Evolutionary conservation across 1,140 invertebrate genomes (phyloP).

Genomic region (Drepana arcuata): DNA sequence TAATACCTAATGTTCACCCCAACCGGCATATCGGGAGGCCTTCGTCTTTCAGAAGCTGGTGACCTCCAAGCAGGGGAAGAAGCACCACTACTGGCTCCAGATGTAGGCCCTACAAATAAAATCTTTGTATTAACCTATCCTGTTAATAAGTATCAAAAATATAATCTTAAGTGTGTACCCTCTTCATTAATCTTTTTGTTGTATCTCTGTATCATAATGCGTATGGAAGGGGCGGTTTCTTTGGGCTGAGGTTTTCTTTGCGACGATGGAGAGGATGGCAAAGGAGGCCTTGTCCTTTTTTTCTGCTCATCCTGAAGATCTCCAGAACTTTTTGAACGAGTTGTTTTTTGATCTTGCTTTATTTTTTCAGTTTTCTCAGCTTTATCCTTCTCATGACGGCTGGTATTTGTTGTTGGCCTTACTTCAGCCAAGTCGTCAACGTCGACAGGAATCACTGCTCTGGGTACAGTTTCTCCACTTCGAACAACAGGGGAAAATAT

Average conservation of each 20-base stretch:
- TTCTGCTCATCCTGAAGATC: constrained; percentile 48
- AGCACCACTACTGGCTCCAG: constrained; percentile 71
- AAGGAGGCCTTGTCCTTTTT: constrained; percentile 58
- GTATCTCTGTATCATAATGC: constrained; percentile 78
- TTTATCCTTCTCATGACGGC: constrained; percentile 7
- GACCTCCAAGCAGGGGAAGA: constrained; percentile 76
- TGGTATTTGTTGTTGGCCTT: constrained; percentile 22
- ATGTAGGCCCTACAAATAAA: constrained; percentile 40
- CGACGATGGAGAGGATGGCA: constrained; percentile 73
- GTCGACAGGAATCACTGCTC: constrained; percentile 64
- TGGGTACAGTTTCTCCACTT: constrained; percentile 66
- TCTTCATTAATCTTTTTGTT: constrained; percentile 74
- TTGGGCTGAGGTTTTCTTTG: constrained; percentile 70
- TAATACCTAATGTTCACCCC: constrained; percentile 68
- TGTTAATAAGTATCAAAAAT: too few species aligned
- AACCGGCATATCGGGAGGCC: constrained; percentile 71
- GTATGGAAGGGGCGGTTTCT: constrained; percentile 77
- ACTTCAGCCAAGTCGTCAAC: constrained; percentile 64
- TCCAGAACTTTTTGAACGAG: constrained; percentile 36
- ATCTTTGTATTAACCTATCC: too few species aligned
- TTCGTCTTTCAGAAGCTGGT: constrained; percentile 71
- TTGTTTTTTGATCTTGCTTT: constrained; percentile 6
- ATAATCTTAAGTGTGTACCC: constrained; percentile 29
- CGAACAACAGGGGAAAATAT: constrained; percentile 80
- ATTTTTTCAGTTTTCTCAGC: constrained; percentile 21